Evolutionary conservation across 2,797 vertebrate genomes (phyloP).

Genomic region (Spinibarbus caldwelli): DNA sequence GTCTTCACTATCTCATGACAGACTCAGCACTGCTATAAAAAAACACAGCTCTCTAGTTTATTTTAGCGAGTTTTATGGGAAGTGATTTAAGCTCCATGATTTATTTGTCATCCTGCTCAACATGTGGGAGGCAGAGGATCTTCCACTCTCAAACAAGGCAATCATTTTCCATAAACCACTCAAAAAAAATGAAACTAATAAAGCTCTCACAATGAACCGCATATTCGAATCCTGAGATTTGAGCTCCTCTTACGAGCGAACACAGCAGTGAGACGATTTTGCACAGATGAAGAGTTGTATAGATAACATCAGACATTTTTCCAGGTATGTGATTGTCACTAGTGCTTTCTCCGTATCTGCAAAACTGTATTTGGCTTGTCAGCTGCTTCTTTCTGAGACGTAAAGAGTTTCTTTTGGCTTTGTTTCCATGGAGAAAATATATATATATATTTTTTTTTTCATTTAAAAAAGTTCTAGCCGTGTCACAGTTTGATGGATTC

Average conservation of each 20-base stretch:
- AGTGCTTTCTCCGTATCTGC: conserved; percentile 8
- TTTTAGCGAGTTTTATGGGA: conserved; percentile 19
- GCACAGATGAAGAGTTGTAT: conserved; percentile 17
- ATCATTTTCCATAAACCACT: conserved; percentile 7
- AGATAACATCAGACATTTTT: conserved; percentile 40
- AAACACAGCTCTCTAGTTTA: neutral
- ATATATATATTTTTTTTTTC: too few relatives aligned
- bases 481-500: conserved; percentile 51
- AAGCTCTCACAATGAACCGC: conserved; percentile 18
- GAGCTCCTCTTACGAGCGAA: neutral
- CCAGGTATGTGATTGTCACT: conserved; percentile 30
- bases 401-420: conserved; percentile 36
- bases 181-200: conserved; percentile 32
- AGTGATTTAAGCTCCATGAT: conserved; percentile 6
- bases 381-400: conserved; percentile 24
- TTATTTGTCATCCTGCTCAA: conserved; percentile 6
- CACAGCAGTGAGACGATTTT: conserved; percentile 1
- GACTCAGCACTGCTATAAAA: neutral
- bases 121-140: conserved; percentile 5
- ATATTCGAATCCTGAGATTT: conserved; percentile 8
- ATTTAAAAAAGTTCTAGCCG: conserved; percentile 40
- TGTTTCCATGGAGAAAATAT: conserved; percentile 50
- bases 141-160: conserved; percentile 1
- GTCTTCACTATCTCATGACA: neutral
- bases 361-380: conserved; percentile 33